Evolutionary conservation across 2,797 vertebrate species (phyloP).

Genomic region (Chromis chromis): DNA sequence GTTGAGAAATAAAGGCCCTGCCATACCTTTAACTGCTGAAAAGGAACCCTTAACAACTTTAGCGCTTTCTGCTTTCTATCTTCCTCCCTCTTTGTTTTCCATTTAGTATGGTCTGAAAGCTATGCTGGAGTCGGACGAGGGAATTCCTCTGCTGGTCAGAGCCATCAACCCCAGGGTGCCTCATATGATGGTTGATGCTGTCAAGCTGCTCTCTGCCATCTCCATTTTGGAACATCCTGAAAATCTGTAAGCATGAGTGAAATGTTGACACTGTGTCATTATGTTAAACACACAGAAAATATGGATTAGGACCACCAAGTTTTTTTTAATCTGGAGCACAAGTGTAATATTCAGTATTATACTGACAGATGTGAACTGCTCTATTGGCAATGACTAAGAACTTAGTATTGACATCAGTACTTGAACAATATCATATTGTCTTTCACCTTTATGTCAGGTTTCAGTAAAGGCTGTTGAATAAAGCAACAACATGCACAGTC

Average conservation of each 20-base stretch:
- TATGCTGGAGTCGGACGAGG: slow-evolving; percentile 89
- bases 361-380: neutral
- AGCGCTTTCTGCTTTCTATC: slow-evolving; percentile 2
- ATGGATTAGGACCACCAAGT: neutral
- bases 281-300: neutral
- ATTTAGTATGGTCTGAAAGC: slow-evolving; percentile 90
- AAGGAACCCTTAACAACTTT: neutral
- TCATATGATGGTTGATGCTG: slow-evolving; percentile 93
- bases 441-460: neutral
- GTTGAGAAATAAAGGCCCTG: neutral
- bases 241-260: slow-evolving; percentile 84
- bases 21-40: neutral
- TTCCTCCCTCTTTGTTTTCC: neutral
- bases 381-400: neutral
- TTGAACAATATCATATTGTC: neutral
- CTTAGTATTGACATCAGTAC: neutral
- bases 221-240: slow-evolving; percentile 90
- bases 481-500: neutral
- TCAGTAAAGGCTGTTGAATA: neutral
- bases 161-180: slow-evolving; percentile 89
- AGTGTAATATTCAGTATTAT: neutral
- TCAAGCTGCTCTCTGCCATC: slow-evolving; percentile 91
- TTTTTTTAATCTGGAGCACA: neutral
- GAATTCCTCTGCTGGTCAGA: slow-evolving; percentile 90
- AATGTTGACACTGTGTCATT: neutral